These are phyloP conservation scores for Manis javanica DNA, from an alignment of 2,797 vertebrate genomes.

Conservation along the genomic window DNA sequence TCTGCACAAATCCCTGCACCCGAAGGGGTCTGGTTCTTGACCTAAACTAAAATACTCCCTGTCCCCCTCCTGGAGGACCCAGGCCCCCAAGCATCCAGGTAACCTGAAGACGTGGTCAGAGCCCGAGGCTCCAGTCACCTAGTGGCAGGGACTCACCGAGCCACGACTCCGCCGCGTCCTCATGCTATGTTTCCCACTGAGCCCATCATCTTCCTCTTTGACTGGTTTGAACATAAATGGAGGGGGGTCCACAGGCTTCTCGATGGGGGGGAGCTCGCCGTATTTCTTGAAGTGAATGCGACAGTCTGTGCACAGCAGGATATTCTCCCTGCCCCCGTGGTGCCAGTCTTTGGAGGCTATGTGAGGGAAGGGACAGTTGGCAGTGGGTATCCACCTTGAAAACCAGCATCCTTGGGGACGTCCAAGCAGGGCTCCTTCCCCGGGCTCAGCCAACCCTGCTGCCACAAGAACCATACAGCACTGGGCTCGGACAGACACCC, in stretches of 20 bases:
- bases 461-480: neutral
- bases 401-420: neutral
- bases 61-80: too few species aligned
- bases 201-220: slow-evolving; percentile 99
- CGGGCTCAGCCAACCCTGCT: neutral
- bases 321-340: slow-evolving; percentile 99
- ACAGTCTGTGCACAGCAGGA: slow-evolving; percentile 97
- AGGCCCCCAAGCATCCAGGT: neutral
- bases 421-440: neutral
- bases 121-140: neutral
- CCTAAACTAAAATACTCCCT: neutral
- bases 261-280: slow-evolving; percentile 98
- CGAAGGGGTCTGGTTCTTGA: neutral
- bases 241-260: slow-evolving; percentile 98
- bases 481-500: neutral
- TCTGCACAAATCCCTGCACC: neutral
- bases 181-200: slow-evolving; percentile 99
- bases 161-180: slow-evolving; percentile 98
- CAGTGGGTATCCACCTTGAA: neutral
- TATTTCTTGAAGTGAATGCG: slow-evolving; percentile 99
- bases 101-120: neutral
- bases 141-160: slow-evolving; percentile 89
- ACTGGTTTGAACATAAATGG: slow-evolving; percentile 99
- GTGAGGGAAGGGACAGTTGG: neutral
- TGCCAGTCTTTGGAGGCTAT: slow-evolving; percentile 99